phyloP scores from a whole-genome alignment of 2,888 invertebrate species.

The Lingula anatina region DNA sequence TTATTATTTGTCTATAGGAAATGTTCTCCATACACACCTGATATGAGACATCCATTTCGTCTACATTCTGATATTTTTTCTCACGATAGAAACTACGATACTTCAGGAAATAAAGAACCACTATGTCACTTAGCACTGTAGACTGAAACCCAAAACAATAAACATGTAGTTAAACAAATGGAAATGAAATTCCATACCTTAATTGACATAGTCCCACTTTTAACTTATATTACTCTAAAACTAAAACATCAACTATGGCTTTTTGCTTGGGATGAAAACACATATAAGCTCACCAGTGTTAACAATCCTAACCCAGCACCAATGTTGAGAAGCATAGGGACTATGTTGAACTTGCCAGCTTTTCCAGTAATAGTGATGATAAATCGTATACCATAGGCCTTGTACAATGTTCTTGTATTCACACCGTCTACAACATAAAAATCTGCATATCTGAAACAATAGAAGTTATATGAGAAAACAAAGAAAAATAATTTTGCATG shows the following conservation, averaged over 20 bases:
- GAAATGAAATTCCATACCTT: neutral
- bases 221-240: neutral
- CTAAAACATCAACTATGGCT: neutral
- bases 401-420: conserved; percentile 48
- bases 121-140: conserved; percentile 53
- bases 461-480: no score
- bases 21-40: no score
- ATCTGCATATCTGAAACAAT: conserved; percentile 43
- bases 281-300: conserved; percentile 49
- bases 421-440: conserved; percentile 39
- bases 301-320: conserved; percentile 56
- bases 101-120: conserved; percentile 52
- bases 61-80: conserved; percentile 61
- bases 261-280: neutral
- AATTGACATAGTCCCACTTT: neutral
- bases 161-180: conserved; percentile 1
- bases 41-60: conserved; percentile 52
- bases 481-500: no score
- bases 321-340: conserved; percentile 55
- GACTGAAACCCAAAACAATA: conserved; percentile 41
- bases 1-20: no score
- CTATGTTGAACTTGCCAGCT: conserved; percentile 55
- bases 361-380: conserved; percentile 53
- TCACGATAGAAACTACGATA: conserved; percentile 42
- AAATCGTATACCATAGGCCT: conserved; percentile 55